A percentile compares a stretch with the other conserved stretches of the same genome.
Conservation (phyloP, 2,888 invertebrate genomes). For the Nomada ferruginata region DNA sequence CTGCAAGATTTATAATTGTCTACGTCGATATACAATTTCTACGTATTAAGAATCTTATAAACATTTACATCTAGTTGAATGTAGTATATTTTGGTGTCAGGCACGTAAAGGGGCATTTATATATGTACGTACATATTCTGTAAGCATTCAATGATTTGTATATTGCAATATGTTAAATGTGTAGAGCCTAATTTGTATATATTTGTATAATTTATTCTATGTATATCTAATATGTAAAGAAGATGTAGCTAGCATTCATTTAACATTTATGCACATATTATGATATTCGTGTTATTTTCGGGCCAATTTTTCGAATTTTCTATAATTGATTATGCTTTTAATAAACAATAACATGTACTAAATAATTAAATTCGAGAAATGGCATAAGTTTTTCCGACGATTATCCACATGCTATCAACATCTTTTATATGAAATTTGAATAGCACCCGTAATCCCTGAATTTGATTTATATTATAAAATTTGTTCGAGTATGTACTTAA, state of each 20-base stretch:
- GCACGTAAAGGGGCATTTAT: constrained; percentile 67
- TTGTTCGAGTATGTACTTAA: constrained; percentile 54
- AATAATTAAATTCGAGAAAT: constrained; percentile 13
- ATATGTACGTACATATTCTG: constrained; percentile 40
- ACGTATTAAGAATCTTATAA: constrained; percentile 27
- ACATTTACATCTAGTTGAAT: constrained; percentile 45
- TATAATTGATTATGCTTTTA: not conserved
- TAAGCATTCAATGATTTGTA: constrained; percentile 57
- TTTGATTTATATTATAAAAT: constrained; percentile 27
- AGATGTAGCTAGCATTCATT: constrained; percentile 38
- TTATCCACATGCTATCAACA: constrained; percentile 5
- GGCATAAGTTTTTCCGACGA: constrained; percentile 2
- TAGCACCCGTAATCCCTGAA: constrained; percentile 11
- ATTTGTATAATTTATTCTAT: constrained; percentile 67
- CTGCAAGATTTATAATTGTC: constrained; percentile 40
- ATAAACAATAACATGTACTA: not conserved
- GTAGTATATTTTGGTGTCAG: constrained; percentile 62
- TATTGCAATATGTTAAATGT: constrained; percentile 54
- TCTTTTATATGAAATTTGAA: constrained; percentile 1
- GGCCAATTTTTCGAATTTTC: not conserved
- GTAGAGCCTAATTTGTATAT: constrained; percentile 66
- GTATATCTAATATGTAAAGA: constrained; percentile 59
- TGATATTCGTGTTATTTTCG: not conserved
- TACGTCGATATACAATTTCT: constrained; percentile 24
- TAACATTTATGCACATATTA: constrained; percentile 26